Evolutionary conservation across 1,140 invertebrate species (phyloP).

Genomic region (Wasmannia auropunctata): DNA sequence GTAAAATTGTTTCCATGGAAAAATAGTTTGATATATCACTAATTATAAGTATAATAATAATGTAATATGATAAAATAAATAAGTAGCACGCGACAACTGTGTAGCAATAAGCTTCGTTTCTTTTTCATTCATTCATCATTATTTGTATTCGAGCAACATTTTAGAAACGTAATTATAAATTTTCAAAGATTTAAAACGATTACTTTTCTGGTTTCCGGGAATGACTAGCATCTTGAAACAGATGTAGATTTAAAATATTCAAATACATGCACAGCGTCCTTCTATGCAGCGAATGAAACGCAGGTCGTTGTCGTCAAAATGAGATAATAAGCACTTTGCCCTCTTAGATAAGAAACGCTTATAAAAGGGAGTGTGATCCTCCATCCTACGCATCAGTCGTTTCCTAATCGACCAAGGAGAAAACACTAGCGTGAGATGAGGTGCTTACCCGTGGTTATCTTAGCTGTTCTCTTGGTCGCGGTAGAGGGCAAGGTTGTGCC

Average conservation of each 20-base stretch:
- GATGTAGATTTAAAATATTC: neutral
- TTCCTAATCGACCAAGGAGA: slow-evolving; percentile 45
- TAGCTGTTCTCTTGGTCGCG: slow-evolving; percentile 44
- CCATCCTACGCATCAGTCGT: slow-evolving; percentile 70
- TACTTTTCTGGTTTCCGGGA: neutral
- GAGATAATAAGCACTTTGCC: slow-evolving; percentile 76
- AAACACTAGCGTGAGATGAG: slow-evolving; percentile 73
- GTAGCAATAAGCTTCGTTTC: neutral
- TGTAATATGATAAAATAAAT: neutral
- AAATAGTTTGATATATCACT: no score
- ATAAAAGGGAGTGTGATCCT: slow-evolving; percentile 74
- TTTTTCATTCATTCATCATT: neutral
- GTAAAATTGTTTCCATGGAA: no score
- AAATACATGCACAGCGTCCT: neutral
- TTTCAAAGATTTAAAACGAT: neutral
- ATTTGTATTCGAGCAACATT: neutral
- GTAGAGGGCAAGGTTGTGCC: slow-evolving; percentile 39
- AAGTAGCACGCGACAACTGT: neutral
- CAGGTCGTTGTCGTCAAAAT: slow-evolving; percentile 27
- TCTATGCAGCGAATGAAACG: neutral
- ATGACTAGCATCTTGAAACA: neutral
- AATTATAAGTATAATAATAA: no score
- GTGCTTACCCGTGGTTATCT: slow-evolving; percentile 57
- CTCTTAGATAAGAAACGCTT: slow-evolving; percentile 77
- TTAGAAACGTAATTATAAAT: neutral